These are phyloP conservation scores for Xenopus petersii DNA, from an alignment of 2,797 vertebrate genomes.

Conservation along the genomic window DNA sequence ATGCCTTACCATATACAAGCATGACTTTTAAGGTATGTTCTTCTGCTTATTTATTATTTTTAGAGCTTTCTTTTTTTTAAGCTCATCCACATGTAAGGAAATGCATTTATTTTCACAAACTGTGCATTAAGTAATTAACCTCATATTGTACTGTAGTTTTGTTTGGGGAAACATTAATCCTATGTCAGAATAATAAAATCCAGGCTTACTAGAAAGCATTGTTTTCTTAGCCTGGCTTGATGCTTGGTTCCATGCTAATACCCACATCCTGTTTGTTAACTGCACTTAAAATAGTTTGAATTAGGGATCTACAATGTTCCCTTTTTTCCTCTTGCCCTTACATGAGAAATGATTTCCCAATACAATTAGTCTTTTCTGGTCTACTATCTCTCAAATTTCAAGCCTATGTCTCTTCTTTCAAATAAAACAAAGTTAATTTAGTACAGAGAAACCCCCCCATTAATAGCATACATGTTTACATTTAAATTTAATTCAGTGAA, in stretches of 20 bases:
- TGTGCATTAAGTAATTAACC: too few species aligned
- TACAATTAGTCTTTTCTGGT: not conserved
- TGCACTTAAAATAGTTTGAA: constrained; percentile 1
- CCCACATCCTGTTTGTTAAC: not conserved
- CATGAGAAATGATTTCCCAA: not conserved
- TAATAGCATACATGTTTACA: not conserved
- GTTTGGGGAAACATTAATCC: too few species aligned
- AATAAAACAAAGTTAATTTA: constrained; percentile 5
- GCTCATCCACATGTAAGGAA: too few species aligned
- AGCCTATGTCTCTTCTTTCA: not conserved
- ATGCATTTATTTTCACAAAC: too few species aligned
- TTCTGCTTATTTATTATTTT: too few species aligned
- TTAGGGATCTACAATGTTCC: not conserved
- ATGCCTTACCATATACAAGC: too few species aligned
- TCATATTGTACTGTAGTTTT: too few species aligned
- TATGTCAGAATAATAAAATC: too few species aligned
- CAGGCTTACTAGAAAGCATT: too few species aligned
- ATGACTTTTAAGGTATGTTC: too few species aligned
- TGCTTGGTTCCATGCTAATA: not conserved
- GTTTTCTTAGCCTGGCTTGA: too few species aligned
- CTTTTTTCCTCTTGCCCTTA: not conserved
- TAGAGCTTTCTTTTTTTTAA: too few species aligned
- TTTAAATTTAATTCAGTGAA: constrained; percentile 5
- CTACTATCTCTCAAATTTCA: not conserved
- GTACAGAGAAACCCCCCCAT: not conserved